Evolutionary conservation across 2,797 vertebrate species (phyloP).

Genomic region (Platyrinchus mystaceus): DNA sequence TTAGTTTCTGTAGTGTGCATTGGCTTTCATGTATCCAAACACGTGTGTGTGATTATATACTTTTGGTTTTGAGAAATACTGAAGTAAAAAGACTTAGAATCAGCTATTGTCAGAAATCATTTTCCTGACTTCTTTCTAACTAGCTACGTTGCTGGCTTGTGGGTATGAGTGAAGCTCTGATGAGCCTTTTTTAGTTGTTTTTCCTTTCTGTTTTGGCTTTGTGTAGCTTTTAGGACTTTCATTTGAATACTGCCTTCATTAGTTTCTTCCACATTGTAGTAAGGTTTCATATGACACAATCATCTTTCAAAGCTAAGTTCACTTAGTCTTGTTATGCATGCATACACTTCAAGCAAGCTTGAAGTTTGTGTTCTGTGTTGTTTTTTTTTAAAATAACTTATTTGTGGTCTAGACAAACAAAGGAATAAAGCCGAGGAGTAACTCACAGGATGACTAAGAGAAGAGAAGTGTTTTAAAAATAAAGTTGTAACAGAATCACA

Average conservation of each 20-base stretch:
- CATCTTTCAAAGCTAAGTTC: background rate
- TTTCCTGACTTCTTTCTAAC: background rate
- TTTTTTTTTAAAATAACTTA: background rate
- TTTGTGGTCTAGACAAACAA: background rate
- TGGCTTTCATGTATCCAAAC: background rate
- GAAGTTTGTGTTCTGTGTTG: background rate
- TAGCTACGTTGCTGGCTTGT: background rate
- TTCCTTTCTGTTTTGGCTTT: background rate
- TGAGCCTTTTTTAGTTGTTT: background rate
- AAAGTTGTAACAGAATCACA: no score
- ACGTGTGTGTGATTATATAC: fast-evolving
- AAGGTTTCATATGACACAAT: background rate
- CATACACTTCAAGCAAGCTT: background rate
- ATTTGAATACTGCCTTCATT: background rate
- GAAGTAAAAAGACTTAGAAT: background rate
- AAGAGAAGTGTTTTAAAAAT: background rate
- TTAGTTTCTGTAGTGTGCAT: background rate
- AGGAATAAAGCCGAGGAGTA: background rate
- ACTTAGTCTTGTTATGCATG: background rate
- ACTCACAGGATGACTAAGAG: background rate
- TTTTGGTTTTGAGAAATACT: background rate
- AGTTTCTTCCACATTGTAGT: background rate
- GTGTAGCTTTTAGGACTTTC: background rate
- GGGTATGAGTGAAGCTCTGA: background rate
- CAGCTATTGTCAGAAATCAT: background rate